Conservation (phyloP, 1,140 invertebrate genomes). For the Linepithema humile region DNA sequence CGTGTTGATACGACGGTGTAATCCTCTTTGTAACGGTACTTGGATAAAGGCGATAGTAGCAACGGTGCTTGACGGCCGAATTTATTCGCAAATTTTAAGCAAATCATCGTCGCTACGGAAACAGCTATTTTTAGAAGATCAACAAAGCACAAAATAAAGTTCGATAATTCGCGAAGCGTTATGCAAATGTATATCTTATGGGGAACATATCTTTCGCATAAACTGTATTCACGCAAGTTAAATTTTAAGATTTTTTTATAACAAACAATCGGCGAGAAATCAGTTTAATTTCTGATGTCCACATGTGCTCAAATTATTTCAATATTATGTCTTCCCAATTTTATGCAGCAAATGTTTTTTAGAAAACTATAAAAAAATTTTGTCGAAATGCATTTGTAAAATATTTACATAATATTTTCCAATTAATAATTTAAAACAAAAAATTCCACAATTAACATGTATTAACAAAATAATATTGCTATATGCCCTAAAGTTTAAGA, state of each 20-base stretch:
- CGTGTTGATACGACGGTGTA: conserved; percentile 55
- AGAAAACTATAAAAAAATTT: background rate
- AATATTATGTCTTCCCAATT: background rate
- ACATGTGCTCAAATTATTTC: background rate
- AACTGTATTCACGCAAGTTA: background rate
- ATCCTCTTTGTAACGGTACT: conserved; percentile 17
- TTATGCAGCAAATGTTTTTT: background rate
- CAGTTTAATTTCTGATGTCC: too few species aligned
- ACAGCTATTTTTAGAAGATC: background rate
- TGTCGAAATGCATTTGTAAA: background rate
- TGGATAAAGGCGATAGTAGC: conserved; percentile 53
- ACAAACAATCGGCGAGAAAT: too few species aligned
- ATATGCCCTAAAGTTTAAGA: too few species aligned
- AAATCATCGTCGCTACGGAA: background rate
- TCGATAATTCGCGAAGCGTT: background rate
- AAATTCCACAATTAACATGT: too few species aligned
- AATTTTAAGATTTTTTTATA: too few species aligned
- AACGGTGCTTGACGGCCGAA: conserved; percentile 2
- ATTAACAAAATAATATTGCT: too few species aligned
- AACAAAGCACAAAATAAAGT: background rate
- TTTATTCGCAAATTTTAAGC: conserved; percentile 32
- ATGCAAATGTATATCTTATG: background rate
- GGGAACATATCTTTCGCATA: background rate
- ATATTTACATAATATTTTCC: background rate
- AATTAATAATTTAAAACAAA: too few species aligned